phyloP scores from a whole-genome alignment of 2,113 vertebrate species.

The Steatornis caripensis region DNA sequence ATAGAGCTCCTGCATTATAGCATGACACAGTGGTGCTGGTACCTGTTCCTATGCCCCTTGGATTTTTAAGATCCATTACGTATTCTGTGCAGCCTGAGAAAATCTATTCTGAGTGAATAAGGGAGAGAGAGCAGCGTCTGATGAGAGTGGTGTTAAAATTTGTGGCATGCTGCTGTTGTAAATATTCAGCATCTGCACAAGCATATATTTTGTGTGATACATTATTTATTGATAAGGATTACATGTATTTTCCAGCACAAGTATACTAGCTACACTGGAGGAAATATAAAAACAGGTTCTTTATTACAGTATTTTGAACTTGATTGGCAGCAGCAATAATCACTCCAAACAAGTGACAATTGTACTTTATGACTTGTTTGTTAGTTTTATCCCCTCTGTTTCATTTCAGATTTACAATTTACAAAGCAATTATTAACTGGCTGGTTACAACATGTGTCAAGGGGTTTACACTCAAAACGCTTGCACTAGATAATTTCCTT shows the following conservation, averaged over 20 bases:
- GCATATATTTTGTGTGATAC: not conserved
- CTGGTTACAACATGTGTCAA: not conserved
- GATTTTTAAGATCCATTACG: not conserved
- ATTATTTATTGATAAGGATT: not conserved
- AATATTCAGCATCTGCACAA: not conserved
- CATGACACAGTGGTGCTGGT: not conserved
- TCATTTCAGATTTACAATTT: slow-evolving; percentile 39
- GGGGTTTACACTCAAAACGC: not conserved
- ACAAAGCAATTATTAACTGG: slow-evolving; percentile 48
- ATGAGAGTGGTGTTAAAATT: not conserved
- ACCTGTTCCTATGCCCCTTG: not conserved
- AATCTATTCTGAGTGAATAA: not conserved
- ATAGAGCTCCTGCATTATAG: not conserved
- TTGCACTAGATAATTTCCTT: not conserved
- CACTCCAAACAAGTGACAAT: not conserved
- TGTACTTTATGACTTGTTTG: slow-evolving; percentile 14
- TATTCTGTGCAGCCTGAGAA: not conserved
- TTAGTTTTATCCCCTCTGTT: slow-evolving; percentile 36
- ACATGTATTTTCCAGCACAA: not conserved
- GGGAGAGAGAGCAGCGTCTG: not conserved
- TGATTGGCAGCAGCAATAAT: not conserved
- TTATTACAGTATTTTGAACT: not conserved
- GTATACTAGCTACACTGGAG: not conserved
- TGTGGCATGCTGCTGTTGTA: not conserved
- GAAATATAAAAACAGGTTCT: not conserved